Evolutionary conservation across 2,797 vertebrate genomes (phyloP), one percentile per base, ranked within the genome.

Genomic region (Vultur gryphus): DNA sequence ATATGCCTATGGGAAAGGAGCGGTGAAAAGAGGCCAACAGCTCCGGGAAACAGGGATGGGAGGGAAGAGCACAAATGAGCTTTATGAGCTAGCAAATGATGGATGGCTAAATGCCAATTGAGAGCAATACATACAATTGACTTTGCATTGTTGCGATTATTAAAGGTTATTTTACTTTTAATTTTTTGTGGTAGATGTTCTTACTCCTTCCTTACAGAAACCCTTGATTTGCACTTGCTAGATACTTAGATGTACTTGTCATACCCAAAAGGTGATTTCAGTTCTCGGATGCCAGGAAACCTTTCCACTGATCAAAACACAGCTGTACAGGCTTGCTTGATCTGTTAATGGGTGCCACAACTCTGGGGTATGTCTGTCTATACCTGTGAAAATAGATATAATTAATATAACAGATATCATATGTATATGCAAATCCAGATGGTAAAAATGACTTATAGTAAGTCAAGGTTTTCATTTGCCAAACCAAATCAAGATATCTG

Each of bases 251-350:
- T 97, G 95, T 43, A 39, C 95, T 96, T 98, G 98, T 98, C 98
- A 98, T 83, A 97, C 81, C 86, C 97, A 83, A 96, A 96, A 98
- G 98, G 98, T 97, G 98, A 97, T 98, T 98, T 98, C 92, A 97
- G 97, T 90, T 96, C 96, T 97, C 2, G 2, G 93, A 87, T 98
- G 98, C 98, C 98, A 98, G 93, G 95, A 98, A 98, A 93, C 95
- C 95, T 97, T 97, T 98, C 94, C 29, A 78, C 96, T 96, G 97
- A 98, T 98, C 98, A 98, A 98, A 98, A 98, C 98, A 98, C 98
- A 98, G 98, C 98, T 98, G 98, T 93, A 93, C 55, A 77, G 94
- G 88, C 97, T 97, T 39, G 41, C 70, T 91, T 95, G 97, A 97
- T 97, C 96, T 96, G 96, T 97, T 98, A 98, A 98, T 75, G 97